Base-by-base conservation (phyloP, 1,140 invertebrate species). In the Drosophila sturtevanti region DNA sequence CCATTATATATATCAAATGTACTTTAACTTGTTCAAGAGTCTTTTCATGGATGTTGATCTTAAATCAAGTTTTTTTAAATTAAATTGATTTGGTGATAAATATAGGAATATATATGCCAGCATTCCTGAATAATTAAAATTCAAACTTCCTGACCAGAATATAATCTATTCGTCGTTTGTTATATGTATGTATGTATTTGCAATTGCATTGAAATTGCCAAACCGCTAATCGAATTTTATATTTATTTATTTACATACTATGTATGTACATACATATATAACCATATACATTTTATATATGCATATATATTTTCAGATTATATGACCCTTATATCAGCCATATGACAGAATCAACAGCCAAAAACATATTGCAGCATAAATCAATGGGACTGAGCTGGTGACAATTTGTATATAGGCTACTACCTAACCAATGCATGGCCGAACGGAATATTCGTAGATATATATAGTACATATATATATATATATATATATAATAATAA, bases 191-290 rank as follows among this genome's bases (percentile, higher is more conserved):
- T 66, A 77, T 80, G 56, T 68, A 70, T 66, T 69, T 59, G 34
- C 55, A 7, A 44, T 56, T 44, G 37, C 37, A 58, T 27, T 44
- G 37, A 63, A 67, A 64, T 65, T 18, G 59, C 66, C 7, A 21
- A 67, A 77, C 82, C 84, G 61, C 84, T 87, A 87, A 87, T 89
- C 68, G 80, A 87, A 79, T 89, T 79, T 84, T 79, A 86, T 82
- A 79, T 68, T 72, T 82, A 61, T 54, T 59, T 34, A 27, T 51
- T n/a, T 68, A 24, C 51, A 31, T 31, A 6, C 4, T 31, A 6
- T 31, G 27, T 31, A 1, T 31, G 6, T 48, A 21, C 7, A 44
- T 18, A 3, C 3, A 18, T 18, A 44, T 10, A 16, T 41, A 16
- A 0, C n/a, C 16, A 14, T 41, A 16, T 41, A 16, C 6, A 31